Evolutionary conservation across 2,113 vertebrate species (phyloP), one percentile per base, ranked within the genome.

Genomic region (Myanophis thanlyinensis): DNA sequence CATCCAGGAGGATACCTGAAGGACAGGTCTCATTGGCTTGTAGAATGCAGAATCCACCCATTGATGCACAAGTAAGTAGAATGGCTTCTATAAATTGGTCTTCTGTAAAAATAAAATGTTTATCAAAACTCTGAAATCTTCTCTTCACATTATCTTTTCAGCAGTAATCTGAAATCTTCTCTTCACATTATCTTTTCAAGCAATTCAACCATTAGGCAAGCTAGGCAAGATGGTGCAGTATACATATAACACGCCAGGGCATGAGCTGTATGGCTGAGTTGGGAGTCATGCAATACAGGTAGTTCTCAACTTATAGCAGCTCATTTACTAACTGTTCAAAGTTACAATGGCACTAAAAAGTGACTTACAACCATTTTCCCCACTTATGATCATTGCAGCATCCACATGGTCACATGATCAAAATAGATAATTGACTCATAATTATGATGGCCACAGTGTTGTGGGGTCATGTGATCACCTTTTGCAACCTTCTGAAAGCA

Each of bases 41-140:
- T 35, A 52, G 89, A 6, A 90, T 52, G 67, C 89, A 90, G 48
- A 84, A 80, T 40, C 89, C 89, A 27, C 89, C 89, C 62, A 90
- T 0, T 8, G 89, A 90, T 35, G 48, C n/a, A 25, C 89, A 90
- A 12, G 89, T 90, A 44, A 90, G 89, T 35, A 90, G 89, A 40
- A 53, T 5, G 22, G 67, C 89, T 46, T 90, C 89, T 15, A 40
- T 25, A 23, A 40, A 73, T 27, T 40, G 25, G 5, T 52, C 49
- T 25, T 53, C 89, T 90, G 49, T 90, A 52, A 25, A 90, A 84
- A 53, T 40, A 89, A 56, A 80, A 80, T 22, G 7, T 80, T 80
- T 48, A 49, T n/a, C 48, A 87, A 20, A 51, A 1, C 13, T n/a
- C 27, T 51, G 48, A 27, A 87, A n/a, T 49, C 48, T 48, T 87